Evolutionary conservation across 2,888 invertebrate species (phyloP).

Genomic region (Sesia apiformis): DNA sequence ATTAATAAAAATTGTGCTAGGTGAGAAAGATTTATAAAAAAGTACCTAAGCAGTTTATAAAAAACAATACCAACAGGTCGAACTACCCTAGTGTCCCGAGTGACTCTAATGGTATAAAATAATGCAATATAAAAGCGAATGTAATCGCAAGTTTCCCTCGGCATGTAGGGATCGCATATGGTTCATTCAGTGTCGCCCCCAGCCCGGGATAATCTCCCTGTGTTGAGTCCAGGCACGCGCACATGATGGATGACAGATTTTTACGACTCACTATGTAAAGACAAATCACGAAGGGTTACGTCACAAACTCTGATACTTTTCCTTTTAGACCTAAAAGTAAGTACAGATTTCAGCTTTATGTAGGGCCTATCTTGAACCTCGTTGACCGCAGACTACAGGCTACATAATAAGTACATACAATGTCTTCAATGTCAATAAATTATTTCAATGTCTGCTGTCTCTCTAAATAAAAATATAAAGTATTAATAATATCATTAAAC

Average conservation of each 20-base stretch:
- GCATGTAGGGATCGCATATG: constrained; percentile 27
- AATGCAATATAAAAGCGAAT: constrained; percentile 49
- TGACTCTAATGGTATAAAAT: constrained; percentile 40
- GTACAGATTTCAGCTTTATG: too few relatives aligned
- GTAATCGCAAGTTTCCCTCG: constrained; percentile 40
- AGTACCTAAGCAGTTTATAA: not conserved
- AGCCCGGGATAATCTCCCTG: constrained; percentile 36
- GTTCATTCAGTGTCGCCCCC: not conserved
- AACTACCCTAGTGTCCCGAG: not conserved
- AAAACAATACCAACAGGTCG: not conserved
- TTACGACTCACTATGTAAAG: constrained; percentile 12
- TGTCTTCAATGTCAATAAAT: too few relatives aligned
- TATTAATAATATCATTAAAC: too few relatives aligned
- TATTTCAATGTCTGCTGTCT: too few relatives aligned
- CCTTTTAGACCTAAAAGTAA: too few relatives aligned
- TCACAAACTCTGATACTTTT: too few relatives aligned
- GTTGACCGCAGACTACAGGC: too few relatives aligned
- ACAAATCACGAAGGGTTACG: too few relatives aligned
- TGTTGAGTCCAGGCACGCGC: constrained; percentile 37
- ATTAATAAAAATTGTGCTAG: too few relatives aligned
- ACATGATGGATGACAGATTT: constrained; percentile 46
- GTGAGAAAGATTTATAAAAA: not conserved
- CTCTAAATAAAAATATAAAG: too few relatives aligned
- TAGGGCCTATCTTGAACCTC: too few relatives aligned
- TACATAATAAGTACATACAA: too few relatives aligned